Base-by-base conservation (phyloP, 2,113 vertebrate species). In the Eulemur rufifrons region DNA sequence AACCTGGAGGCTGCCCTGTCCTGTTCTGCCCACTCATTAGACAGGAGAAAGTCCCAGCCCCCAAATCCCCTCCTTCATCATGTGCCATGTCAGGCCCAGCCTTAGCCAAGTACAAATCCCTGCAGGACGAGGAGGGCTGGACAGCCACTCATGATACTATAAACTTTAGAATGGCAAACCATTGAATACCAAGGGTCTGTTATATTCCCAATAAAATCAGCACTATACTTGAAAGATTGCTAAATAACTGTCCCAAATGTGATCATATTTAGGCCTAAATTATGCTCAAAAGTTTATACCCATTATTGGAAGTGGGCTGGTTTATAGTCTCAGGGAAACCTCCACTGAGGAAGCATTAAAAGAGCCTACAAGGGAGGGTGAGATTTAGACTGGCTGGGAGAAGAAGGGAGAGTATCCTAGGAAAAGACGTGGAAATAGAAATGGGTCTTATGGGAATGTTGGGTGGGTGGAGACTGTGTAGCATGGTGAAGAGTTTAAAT, bases 1-100 rank as follows among this genome's bases (percentile, higher is more conserved):
- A 37, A 71, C 64, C 32, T 27, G 34, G 45, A 76, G 50, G 29
- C 29, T 50, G 29, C 15, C 29, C 32, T 23, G 3, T 52, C 52
- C n/a, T 54, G 6, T 39, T 68, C 13, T 23, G 10, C 50, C 39
- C 2, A 6, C 27, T 74, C 63, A 27, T 2, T 66, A 21, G 45
- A 8, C 8, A 42, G 32, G 29, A 29, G 29, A 52, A 81, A 84
- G 14, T 9, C 25, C 54, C 32, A 2, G 17, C 7, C 9, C 32
- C 13, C 29, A 54, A 6, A 3, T 11, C 25, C 14, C 4, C 21
- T 47, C 1, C 6, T 1, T 59, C 42, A 50, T 6, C 23, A n/a
- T 29, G 25, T 9, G 1, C 29, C 8, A 21, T 20, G 10, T 25
- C 29, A n/a, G 5, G 6, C 2, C 14, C 34, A 50, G 1, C 23